Evolutionary conservation across 2,888 invertebrate species (phyloP), one percentile per base, ranked within the genome.

Genomic region (Priapulus caudatus): DNA sequence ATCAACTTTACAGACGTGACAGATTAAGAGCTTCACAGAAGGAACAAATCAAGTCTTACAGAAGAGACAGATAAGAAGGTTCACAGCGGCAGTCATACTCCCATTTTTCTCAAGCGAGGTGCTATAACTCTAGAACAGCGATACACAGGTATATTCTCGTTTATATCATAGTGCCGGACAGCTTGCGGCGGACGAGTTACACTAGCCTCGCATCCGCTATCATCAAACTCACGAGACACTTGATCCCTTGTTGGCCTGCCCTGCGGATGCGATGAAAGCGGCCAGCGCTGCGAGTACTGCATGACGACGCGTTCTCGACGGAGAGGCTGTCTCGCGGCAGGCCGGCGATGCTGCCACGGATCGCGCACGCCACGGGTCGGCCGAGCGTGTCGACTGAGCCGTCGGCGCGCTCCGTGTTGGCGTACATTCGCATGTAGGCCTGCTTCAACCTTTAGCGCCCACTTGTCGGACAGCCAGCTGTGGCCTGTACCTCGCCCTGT

Each of bases 191-290:
- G n/a, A n/a, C n/a, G n/a, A n/a, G n/a, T n/a, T n/a, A n/a, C n/a
- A n/a, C n/a, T n/a, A n/a, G n/a, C n/a, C n/a, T n/a, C n/a, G n/a
- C n/a, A n/a, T n/a, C n/a, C n/a, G n/a, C n/a, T n/a, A n/a, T n/a
- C n/a, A n/a, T 33, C 33, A n/a, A 33, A 16, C 50, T 43, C 54
- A 70, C 71, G 67, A 72, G 61, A 55, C 67, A 69, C 57, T 72
- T 72, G 52, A 72, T 66, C 72, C 72, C 61, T 70, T 71, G 55
- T 72, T 72, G 47, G 72, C 72, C 59, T 72, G 72, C 2, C 71
- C 58, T 72, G 72, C 2, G 72, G 72, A 57, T 72, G 72, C 52
- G 72, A 71, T 56, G 72, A 72, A 22, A 72, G 64, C 0, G 71
- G 67, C 72, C 72, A 72, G 19, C 70, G 61, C 15, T 64, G 53